phyloP scores from a whole-genome alignment of 2,888 invertebrate genomes.

The Pterostichus niger region DNA sequence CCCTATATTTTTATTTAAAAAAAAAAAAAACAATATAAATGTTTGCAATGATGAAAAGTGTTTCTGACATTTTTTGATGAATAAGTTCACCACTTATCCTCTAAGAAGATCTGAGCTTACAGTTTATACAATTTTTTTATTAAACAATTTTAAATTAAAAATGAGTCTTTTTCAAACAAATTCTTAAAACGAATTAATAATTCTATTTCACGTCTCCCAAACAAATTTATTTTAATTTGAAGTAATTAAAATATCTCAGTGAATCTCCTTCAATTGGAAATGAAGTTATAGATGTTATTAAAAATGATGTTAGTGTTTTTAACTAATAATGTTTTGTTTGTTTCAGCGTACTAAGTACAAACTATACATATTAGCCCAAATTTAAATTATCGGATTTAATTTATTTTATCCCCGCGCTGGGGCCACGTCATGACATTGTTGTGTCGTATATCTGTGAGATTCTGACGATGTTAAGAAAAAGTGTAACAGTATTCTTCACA shows the following conservation, averaged over 20 bases:
- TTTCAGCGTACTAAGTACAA: conserved; percentile 74
- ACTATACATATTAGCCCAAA: conserved; percentile 46
- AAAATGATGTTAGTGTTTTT: not conserved
- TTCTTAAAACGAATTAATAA: too few species aligned
- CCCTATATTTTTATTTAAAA: conserved; percentile 69
- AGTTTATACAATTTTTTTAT: not conserved
- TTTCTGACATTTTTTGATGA: conserved; percentile 28
- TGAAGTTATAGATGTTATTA: not conserved
- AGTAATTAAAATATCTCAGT: too few species aligned
- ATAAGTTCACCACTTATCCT: conserved; percentile 29
- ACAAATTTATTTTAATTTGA: too few species aligned
- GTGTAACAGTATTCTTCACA: conserved; percentile 66
- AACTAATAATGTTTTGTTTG: conserved; percentile 66
- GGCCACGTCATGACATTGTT: conserved; percentile 60
- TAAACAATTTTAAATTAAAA: too few species aligned
- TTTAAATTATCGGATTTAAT: conserved; percentile 63
- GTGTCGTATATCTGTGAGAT: conserved; percentile 59
- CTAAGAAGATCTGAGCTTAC: conserved; percentile 55
- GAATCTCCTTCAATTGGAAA: too few species aligned
- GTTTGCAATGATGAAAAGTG: not conserved
- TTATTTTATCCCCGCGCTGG: conserved; percentile 55
- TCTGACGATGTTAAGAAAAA: conserved; percentile 55
- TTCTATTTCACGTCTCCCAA: too few species aligned
- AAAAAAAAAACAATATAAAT: conserved; percentile 1
- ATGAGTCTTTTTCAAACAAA: too few species aligned